Evolutionary conservation across 2,888 invertebrate genomes (phyloP).

Genomic region (Eupithecia vulgata): DNA sequence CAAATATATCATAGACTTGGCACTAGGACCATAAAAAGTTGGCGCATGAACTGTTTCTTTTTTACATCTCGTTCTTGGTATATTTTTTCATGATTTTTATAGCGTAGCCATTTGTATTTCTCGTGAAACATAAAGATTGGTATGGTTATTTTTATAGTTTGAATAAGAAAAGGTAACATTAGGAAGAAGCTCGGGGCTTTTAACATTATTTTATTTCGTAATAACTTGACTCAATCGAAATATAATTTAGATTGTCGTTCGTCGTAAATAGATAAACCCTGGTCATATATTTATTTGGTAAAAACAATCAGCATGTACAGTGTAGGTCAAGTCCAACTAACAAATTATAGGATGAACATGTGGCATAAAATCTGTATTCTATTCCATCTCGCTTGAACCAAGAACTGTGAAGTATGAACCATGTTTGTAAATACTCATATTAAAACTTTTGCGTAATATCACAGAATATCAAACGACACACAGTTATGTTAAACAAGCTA

Average conservation of each 20-base stretch:
- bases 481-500: conserved; percentile 68
- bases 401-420: background rate
- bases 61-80: conserved; percentile 37
- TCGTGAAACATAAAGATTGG: conserved; percentile 24
- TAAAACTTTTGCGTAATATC: conserved; percentile 57
- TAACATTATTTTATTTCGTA: background rate
- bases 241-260: background rate
- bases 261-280: background rate
- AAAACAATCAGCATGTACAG: background rate
- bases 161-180: conserved; percentile 1
- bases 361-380: conserved; percentile 22
- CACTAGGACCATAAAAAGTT: conserved; percentile 41
- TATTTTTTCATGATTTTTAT: conserved; percentile 30
- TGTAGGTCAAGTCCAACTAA: background rate
- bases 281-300: background rate
- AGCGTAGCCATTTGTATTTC: conserved; percentile 27
- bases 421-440: conserved; percentile 44
- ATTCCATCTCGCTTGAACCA: conserved; percentile 1
- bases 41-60: conserved; percentile 42
- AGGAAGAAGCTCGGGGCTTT: background rate
- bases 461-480: conserved; percentile 68
- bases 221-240: background rate
- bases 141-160: conserved; percentile 27
- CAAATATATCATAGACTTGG: conserved; percentile 42
- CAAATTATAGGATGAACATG: conserved; percentile 14